Percentiles rank a stretch among this genome's conserved stretches.
These are phyloP conservation scores for Oxygymnocypris stewartii DNA, from an alignment of 2,113 vertebrate species.

Conservation along the genomic window DNA sequence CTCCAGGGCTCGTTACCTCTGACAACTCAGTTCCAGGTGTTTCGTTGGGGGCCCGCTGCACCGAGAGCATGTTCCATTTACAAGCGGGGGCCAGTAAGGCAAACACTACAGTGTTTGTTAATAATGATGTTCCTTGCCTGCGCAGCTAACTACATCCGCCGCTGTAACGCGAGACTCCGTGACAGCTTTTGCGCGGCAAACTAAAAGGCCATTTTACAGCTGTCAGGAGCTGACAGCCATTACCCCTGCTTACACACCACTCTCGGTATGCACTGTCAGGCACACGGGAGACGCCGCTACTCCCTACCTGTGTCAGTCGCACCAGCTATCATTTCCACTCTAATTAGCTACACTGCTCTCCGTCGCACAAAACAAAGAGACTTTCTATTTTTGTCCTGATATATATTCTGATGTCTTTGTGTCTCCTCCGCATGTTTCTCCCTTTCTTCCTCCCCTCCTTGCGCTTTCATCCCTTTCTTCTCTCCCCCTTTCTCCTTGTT, in stretches of 20 bases:
- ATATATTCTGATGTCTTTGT: constrained; percentile 74
- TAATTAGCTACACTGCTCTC: constrained; percentile 95
- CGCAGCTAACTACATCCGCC: constrained; percentile 87
- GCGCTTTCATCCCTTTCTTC: constrained; percentile 55
- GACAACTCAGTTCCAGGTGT: constrained; percentile 57
- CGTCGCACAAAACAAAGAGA: constrained; percentile 78
- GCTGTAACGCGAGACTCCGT: constrained; percentile 82
- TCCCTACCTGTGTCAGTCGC: constrained; percentile 80
- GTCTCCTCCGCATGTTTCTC: constrained; percentile 55
- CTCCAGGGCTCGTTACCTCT: constrained; percentile 46
- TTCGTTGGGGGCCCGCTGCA: constrained; percentile 26
- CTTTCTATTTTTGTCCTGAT: constrained; percentile 79
- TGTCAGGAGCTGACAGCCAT: constrained; percentile 95
- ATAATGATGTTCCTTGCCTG: constrained; percentile 87
- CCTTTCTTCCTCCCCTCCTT: constrained; percentile 58
- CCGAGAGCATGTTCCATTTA: constrained; percentile 64
- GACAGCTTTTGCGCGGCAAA: constrained; percentile 85
- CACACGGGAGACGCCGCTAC: constrained; percentile 77
- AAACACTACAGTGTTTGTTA: constrained; percentile 86
- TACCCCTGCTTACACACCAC: constrained; percentile 93
- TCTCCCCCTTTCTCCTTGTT: constrained; percentile 54
- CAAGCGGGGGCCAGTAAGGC: constrained; percentile 78
- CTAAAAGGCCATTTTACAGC: constrained; percentile 98
- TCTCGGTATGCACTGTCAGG: constrained; percentile 90
- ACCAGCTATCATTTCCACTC: constrained; percentile 83